Percentiles rank a stretch among this genome's conserved stretches.
Conservation (phyloP, 2,113 vertebrate species). For the Bucco capensis region DNA sequence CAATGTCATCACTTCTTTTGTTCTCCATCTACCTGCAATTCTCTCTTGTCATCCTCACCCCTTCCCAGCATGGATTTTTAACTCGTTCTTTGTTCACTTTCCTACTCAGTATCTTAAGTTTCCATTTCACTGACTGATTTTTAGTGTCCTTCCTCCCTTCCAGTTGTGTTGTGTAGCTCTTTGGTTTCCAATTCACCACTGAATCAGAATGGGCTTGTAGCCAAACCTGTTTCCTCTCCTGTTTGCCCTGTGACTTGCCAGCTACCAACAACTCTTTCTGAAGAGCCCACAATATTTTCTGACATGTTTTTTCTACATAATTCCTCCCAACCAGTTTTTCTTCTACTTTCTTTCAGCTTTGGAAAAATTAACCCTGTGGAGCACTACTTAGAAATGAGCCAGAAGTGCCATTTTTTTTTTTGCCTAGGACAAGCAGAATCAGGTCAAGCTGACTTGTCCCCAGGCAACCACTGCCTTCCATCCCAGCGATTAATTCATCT, state of each 20-base stretch:
- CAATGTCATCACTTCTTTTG: neutral
- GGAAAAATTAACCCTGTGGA: constrained; percentile 14
- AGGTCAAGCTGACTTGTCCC: neutral
- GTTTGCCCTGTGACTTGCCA: constrained; percentile 1
- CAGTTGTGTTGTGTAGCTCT: neutral
- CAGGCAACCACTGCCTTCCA: neutral
- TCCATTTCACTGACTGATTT: neutral
- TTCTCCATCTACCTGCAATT: neutral
- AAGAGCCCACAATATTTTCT: constrained; percentile 31
- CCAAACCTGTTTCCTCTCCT: neutral
- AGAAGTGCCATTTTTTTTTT: neutral
- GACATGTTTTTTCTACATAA: constrained; percentile 1
- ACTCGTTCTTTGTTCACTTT: neutral
- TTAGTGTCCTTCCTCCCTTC: neutral
- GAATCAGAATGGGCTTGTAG: constrained; percentile 12
- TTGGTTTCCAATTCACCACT: neutral
- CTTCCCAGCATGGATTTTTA: neutral
- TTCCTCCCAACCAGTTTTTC: neutral
- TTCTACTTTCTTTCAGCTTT: neutral
- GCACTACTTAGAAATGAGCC: neutral
- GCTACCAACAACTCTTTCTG: constrained; percentile 30
- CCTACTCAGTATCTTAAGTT: neutral
- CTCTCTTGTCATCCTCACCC: neutral
- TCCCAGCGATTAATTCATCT: neutral
- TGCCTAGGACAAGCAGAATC: neutral